A percentile compares a stretch with the other conserved stretches of the same genome.
phyloP scores from a whole-genome alignment of 2,113 vertebrate genomes.

The Ophthalmolycus amberensis region DNA sequence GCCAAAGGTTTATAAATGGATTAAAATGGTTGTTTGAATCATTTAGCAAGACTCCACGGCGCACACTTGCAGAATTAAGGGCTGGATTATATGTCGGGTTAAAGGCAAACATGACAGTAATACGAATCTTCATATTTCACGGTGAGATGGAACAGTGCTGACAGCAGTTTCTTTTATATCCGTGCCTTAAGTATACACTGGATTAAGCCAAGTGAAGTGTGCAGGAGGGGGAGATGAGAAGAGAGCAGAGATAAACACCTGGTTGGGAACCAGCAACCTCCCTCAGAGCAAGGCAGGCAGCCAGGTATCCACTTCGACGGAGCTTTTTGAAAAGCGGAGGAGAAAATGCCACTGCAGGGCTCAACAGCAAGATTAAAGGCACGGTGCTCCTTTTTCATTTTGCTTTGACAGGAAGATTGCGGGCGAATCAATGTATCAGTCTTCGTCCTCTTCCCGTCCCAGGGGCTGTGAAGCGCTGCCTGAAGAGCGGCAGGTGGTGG shows the following conservation, averaged over 20 bases:
- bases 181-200: not conserved
- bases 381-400: conserved; percentile 57
- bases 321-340: conserved; percentile 57
- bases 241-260: conserved; percentile 67
- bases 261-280: conserved; percentile 67
- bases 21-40: conserved; percentile 55
- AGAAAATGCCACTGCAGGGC: conserved; percentile 56
- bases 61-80: conserved; percentile 8
- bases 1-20: conserved; percentile 39
- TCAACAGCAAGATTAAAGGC: conserved; percentile 76
- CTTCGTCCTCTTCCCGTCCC: conserved; percentile 65
- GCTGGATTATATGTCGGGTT: conserved; percentile 44
- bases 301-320: conserved; percentile 64
- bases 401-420: conserved; percentile 79
- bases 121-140: conserved; percentile 27
- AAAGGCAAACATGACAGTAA: conserved; percentile 48
- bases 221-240: conserved; percentile 14
- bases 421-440: conserved; percentile 67
- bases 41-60: conserved; percentile 26
- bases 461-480: conserved; percentile 17
- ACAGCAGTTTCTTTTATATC: conserved; percentile 23
- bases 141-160: conserved; percentile 4
- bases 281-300: conserved; percentile 66
- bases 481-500: conserved; percentile 45
- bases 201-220: conserved; percentile 16